Evolutionary conservation across 1,140 invertebrate genomes (phyloP).

Genomic region (Penaeus vannamei): DNA sequence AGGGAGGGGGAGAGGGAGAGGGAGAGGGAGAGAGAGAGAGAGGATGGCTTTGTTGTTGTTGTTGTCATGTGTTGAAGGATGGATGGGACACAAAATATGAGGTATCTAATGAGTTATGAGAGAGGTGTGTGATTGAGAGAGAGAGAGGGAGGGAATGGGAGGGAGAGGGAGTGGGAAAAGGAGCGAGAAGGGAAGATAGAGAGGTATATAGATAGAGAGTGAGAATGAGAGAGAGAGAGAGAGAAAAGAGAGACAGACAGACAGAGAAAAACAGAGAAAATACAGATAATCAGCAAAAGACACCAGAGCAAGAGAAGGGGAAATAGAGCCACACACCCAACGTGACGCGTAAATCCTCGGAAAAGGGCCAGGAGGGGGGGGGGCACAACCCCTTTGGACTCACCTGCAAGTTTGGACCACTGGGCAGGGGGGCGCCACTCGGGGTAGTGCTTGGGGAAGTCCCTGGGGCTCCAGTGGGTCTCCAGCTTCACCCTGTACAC

Average conservation of each 20-base stretch:
- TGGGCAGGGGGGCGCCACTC: constrained; percentile 92
- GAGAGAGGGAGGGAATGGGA: neutral
- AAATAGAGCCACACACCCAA: no score
- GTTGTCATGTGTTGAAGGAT: no score
- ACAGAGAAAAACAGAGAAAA: neutral
- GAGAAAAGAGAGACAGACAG: neutral
- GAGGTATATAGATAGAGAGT: neutral
- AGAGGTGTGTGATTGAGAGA: no score
- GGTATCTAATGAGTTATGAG: no score
- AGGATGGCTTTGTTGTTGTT: no score
- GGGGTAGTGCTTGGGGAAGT: constrained; percentile 92
- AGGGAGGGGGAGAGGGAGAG: neutral
- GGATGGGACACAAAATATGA: no score
- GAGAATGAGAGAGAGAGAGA: constrained; percentile 20
- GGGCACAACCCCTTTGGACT: constrained; percentile 72
- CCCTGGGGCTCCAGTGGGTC: constrained; percentile 90
- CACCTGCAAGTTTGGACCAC: constrained; percentile 91
- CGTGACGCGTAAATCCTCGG: no score
- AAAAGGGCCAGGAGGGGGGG: neutral
- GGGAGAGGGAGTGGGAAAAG: neutral
- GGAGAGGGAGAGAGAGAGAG: no score
- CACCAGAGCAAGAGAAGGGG: no score
- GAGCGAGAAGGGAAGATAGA: neutral
- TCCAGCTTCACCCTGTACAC: constrained; percentile 88
- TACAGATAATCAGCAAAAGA: neutral